These are phyloP conservation scores for Penaeus vannamei DNA, from an alignment of 1,140 invertebrate species.

Conservation along the genomic window DNA sequence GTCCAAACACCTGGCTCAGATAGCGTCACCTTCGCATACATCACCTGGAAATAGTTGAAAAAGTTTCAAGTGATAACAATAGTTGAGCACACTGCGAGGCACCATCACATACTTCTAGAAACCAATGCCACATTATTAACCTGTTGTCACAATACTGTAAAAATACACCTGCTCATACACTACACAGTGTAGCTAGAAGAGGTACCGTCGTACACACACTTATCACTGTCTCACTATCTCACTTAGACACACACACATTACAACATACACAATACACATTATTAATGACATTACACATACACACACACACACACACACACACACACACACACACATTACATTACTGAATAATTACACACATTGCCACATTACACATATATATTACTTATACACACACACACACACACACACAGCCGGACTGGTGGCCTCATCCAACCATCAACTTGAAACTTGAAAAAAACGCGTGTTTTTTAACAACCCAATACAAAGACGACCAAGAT, in stretches of 20 bases:
- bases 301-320: too few species aligned
- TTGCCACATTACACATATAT: background rate
- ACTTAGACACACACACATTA: background rate
- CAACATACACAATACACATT: background rate
- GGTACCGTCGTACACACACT: background rate
- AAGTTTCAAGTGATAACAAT: too few species aligned
- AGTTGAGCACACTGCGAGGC: too few species aligned
- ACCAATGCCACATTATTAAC: too few species aligned
- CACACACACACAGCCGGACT: slow-evolving; percentile 31
- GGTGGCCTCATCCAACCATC: slow-evolving; percentile 23
- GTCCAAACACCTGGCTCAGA: too few species aligned
- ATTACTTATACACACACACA: background rate
- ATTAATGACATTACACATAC: background rate
- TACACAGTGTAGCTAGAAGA: background rate
- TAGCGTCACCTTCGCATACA: too few species aligned
- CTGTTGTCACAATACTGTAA: background rate
- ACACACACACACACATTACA: background rate
- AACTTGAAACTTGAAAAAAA: background rate
- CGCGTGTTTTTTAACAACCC: too few species aligned
- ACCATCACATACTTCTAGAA: too few species aligned
- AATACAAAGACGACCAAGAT: too few species aligned
- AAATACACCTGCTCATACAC: background rate
- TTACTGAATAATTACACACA: background rate
- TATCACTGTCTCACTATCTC: background rate
- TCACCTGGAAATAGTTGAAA: too few species aligned